A percentile compares a stretch with the other conserved stretches of the same genome.
phyloP scores from a whole-genome alignment of 1,140 invertebrate genomes.

The Luehdorfia chinensis region DNA sequence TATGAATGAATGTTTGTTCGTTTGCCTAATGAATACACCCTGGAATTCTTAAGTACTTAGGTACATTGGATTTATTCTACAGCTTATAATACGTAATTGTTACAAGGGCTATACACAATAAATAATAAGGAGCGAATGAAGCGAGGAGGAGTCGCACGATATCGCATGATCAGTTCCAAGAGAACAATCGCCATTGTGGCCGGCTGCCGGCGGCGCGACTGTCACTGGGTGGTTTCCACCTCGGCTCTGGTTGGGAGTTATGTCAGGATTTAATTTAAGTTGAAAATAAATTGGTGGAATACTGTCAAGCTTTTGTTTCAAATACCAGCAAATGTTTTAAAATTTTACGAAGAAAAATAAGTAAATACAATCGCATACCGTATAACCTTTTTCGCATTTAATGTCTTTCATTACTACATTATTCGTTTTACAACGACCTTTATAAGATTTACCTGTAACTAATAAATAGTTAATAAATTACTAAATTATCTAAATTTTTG shows the following conservation, averaged over 20 bases:
- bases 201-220: constrained; percentile 43
- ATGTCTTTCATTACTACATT: no score
- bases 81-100: constrained; percentile 14
- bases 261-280: not conserved
- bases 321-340: constrained; percentile 33
- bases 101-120: constrained; percentile 24
- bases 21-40: no score
- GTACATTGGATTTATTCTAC: not conserved
- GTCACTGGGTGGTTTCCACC: constrained; percentile 40
- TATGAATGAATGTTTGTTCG: no score
- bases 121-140: constrained; percentile 36
- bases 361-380: no score
- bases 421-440: no score
- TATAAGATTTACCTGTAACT: no score
- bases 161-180: constrained; percentile 32
- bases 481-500: no score
- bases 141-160: constrained; percentile 23
- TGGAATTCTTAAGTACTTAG: constrained; percentile 17
- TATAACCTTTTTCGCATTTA: no score
- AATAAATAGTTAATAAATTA: no score
- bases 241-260: constrained; percentile 18
- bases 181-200: constrained; percentile 59
- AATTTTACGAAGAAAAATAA: no score
- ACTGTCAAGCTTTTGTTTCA: not conserved
- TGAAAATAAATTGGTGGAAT: not conserved